Conservation (phyloP, 2,113 vertebrate genomes). For the Falcunculus frontatus region DNA sequence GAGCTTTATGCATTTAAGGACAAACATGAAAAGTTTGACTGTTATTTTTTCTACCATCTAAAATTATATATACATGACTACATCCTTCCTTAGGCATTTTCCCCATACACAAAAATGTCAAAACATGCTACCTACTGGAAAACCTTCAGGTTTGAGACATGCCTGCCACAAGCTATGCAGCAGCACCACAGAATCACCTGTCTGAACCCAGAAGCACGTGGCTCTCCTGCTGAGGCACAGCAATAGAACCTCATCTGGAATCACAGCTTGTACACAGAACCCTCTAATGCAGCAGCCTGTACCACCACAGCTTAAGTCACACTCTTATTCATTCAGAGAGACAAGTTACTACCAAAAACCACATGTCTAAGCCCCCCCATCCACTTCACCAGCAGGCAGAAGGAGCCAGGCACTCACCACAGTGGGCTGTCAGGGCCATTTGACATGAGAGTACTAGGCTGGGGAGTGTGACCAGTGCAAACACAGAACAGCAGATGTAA, state of each 20-base stretch:
- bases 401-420: slow-evolving; percentile 10
- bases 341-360: not conserved
- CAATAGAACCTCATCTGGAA: not conserved
- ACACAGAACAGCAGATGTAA: not conserved
- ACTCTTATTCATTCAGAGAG: not conserved
- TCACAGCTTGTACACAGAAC: not conserved
- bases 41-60: not conserved
- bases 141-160: not conserved
- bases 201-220: not conserved
- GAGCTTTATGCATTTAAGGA: not conserved
- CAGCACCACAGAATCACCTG: not conserved
- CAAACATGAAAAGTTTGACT: not conserved
- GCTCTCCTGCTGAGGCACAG: not conserved
- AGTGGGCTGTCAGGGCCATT: not conserved
- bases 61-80: not conserved
- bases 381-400: not conserved
- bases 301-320: not conserved
- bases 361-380: not conserved
- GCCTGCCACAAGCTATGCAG: not conserved
- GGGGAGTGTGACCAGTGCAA: accelerated
- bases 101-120: not conserved
- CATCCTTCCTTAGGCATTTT: not conserved
- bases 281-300: not conserved
- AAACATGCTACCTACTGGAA: not conserved
- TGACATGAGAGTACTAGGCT: accelerated